phyloP scores from a whole-genome alignment of 2,113 vertebrate species.

The Lota lota region DNA sequence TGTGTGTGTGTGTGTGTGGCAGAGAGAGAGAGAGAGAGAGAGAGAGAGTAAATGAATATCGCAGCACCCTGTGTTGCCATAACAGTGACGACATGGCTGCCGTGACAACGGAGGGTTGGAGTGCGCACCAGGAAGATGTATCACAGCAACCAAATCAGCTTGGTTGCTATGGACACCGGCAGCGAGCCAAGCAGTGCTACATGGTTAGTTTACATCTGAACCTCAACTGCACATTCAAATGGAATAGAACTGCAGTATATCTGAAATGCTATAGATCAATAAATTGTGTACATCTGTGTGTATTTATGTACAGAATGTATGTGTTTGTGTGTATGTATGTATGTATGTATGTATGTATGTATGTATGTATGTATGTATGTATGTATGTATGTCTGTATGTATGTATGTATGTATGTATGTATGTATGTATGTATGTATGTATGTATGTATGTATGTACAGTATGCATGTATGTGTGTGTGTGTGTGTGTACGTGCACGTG shows the following conservation, averaged over 20 bases:
- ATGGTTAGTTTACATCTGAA: constrained; percentile 27
- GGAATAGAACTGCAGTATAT: constrained; percentile 67
- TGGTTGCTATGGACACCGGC: constrained; percentile 32
- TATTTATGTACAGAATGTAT: background rate
- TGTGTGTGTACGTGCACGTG: background rate
- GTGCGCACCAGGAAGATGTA: constrained; percentile 36
- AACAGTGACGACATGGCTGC: too few species aligned
- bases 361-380: background rate
- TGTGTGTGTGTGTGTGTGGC: too few species aligned
- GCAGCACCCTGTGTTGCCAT: too few species aligned
- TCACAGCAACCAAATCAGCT: constrained; percentile 20
- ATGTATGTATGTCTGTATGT: background rate
- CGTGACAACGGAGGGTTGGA: too few species aligned
- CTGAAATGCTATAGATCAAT: constrained; percentile 87
- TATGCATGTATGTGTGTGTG: background rate
- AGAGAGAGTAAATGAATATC: too few species aligned
- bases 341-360: background rate
- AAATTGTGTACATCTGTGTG: constrained; percentile 68
- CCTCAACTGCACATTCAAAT: constrained; percentile 78
- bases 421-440: background rate
- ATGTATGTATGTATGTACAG: background rate
- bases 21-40: too few species aligned
- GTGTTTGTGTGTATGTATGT: background rate
- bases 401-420: too few species aligned
- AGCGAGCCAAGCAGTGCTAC: constrained; percentile 79